Evolutionary conservation across 1,140 invertebrate genomes (phyloP).

Genomic region (Choristoneura fumiferana): DNA sequence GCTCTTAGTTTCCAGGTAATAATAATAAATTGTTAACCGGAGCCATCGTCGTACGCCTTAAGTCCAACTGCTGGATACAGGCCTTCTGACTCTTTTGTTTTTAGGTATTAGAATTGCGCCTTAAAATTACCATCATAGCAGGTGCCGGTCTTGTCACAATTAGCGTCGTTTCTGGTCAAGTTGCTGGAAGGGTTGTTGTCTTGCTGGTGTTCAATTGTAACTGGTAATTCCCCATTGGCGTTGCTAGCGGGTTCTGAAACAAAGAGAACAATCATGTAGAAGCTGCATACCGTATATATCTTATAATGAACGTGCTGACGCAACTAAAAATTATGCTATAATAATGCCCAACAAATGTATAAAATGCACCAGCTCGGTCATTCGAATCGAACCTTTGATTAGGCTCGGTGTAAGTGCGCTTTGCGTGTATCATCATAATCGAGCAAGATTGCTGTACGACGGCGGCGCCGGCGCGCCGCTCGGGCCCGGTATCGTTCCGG

Average conservation of each 20-base stretch:
- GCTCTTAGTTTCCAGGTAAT: no score
- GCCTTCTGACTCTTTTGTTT: no score
- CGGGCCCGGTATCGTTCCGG: conserved; percentile 46
- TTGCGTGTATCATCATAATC: conserved; percentile 55
- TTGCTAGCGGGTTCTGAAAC: conserved; percentile 62
- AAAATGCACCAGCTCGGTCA: conserved; percentile 16
- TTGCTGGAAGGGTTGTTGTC: conserved; percentile 83
- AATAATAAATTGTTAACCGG: no score
- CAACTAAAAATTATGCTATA: conserved; percentile 21
- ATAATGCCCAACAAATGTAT: conserved; percentile 30
- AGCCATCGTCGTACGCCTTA: no score
- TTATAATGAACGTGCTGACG: neutral
- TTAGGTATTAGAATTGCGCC: no score
- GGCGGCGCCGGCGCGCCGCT: neutral
- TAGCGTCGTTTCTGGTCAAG: conserved; percentile 86
- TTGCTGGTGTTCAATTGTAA: conserved; percentile 86
- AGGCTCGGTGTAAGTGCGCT: conserved; percentile 26
- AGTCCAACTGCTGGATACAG: no score
- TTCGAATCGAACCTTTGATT: conserved; percentile 36
- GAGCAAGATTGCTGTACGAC: conserved; percentile 52
- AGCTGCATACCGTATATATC: neutral
- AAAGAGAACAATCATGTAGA: conserved; percentile 35
- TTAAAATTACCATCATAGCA: conserved; percentile 95
- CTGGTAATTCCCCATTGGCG: conserved; percentile 79
- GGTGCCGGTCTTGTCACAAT: conserved; percentile 96